A percentile compares a stretch with the other conserved stretches of the same genome.
Evolutionary conservation across 2,113 vertebrate species (phyloP).

Genomic region (Bos javanicus): DNA sequence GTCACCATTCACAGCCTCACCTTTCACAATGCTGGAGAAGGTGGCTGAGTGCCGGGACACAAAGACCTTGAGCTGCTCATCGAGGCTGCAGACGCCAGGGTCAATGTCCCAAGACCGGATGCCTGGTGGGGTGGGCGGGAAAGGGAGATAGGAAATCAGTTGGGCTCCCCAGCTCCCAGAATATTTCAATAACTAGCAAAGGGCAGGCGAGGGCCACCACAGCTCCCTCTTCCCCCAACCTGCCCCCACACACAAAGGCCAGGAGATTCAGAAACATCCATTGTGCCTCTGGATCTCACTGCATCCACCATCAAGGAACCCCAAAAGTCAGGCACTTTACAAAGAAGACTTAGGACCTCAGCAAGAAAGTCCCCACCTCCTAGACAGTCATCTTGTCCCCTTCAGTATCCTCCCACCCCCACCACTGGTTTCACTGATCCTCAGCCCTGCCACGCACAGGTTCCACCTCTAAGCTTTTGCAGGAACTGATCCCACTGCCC

Average conservation of each 20-base stretch:
- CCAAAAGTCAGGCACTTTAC: background rate
- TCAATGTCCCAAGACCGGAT: conserved; percentile 90
- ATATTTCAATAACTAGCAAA: background rate
- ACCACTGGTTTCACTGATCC: background rate
- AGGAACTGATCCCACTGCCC: background rate
- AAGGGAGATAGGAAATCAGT: background rate
- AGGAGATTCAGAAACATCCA: background rate
- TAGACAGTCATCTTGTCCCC: background rate
- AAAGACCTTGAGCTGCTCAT: conserved; percentile 93
- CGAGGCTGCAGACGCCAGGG: conserved; percentile 84
- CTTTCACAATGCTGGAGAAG: conserved; percentile 90
- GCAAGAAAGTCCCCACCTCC: background rate
- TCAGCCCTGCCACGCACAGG: background rate
- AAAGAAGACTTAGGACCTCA: background rate
- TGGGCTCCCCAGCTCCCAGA: background rate
- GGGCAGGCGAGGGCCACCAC: background rate
- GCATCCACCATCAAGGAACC: background rate
- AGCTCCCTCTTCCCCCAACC: too few relatives aligned
- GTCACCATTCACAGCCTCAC: conserved; percentile 71
- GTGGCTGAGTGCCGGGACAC: conserved; percentile 93
- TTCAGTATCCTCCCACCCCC: background rate
- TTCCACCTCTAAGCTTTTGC: background rate
- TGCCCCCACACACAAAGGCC: background rate
- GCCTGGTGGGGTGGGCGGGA: conserved; percentile 76
- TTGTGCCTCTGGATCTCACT: background rate